Conservation (phyloP, 1,140 invertebrate species). For the Lepidurus packardi region DNA sequence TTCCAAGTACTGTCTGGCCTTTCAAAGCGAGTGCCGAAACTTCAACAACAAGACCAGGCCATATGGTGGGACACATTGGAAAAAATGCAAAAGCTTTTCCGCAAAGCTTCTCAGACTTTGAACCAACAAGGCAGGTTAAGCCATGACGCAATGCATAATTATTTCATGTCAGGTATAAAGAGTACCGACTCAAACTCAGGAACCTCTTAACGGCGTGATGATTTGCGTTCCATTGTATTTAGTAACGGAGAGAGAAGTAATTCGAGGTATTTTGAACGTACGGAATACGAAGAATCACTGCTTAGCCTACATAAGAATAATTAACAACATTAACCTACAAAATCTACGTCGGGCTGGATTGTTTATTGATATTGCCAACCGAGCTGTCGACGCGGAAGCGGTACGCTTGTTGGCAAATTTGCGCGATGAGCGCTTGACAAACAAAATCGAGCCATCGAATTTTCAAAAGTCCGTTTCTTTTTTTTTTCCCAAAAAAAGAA, state of each 20-base stretch:
- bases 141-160: slow-evolving; percentile 93
- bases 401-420: slow-evolving; percentile 82
- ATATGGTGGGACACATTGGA: slow-evolving; percentile 95
- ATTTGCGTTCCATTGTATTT: slow-evolving; percentile 41
- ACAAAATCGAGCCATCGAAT: slow-evolving; percentile 81
- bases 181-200: not conserved
- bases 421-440: slow-evolving; percentile 75
- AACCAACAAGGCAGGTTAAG: slow-evolving; percentile 79
- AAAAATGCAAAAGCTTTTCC: slow-evolving; percentile 89
- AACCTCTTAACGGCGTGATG: not conserved
- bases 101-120: slow-evolving; percentile 82
- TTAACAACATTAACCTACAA: slow-evolving; percentile 95
- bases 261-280: slow-evolving; percentile 88
- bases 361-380: slow-evolving; percentile 89
- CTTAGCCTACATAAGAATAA: slow-evolving; percentile 79
- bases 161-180: slow-evolving; percentile 90
- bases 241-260: slow-evolving; percentile 97
- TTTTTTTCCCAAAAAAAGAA: not conserved
- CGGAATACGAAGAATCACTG: slow-evolving; percentile 94
- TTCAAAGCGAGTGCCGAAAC: slow-evolving; percentile 76
- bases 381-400: slow-evolving; percentile 89
- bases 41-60: slow-evolving; percentile 91
- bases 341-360: slow-evolving; percentile 88
- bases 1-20: not conserved
- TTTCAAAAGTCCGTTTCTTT: slow-evolving; percentile 62